Base-by-base conservation (phyloP, 2,888 invertebrate species). In the Xanthia togata region DNA sequence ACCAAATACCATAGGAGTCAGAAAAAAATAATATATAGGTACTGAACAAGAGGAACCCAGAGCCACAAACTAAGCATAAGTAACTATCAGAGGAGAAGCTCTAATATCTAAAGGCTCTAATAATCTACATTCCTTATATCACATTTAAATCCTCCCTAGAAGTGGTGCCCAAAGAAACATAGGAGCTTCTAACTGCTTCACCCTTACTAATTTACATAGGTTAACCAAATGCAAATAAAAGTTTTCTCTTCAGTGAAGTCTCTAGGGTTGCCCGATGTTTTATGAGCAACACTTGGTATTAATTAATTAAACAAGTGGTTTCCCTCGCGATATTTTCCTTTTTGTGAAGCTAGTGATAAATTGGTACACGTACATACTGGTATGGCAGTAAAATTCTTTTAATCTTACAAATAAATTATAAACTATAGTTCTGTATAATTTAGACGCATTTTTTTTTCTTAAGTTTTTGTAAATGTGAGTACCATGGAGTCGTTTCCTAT, bases 221-320 rank as follows among this genome's bases (percentile, higher is more conserved):
- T 26, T 55, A 44, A 47, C 20, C 31, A 20, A 68, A 55, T 63
- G n/a, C 20, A 79, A 53, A 55, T 55, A 67, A 35, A 68, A 35
- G 35, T 62, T 73, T 68, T 35, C 23, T 57, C 41, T 38, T 41
- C 8, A 38, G 14, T 67, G 35, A 64, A 50, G 71, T 20, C 20
- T 14, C 57, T 23, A 71, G 20, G 35, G 55, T 50, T 50, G 26
- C 26, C 31, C 59, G 20, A 64, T 69, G 41, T 73, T 76, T 67
- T 84, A 70, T 44, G 6, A 63, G 59, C 47, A 67, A 38, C 26
- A 55, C 63, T 38, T 65, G 8, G 38, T 57, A 69, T 62, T 60
- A 68, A 81, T 84, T 84, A 81, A 81, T 81, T 76, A 41, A 47
- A 62, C 17, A 64, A 69, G 76, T 47, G 76, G 76, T 73, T 84